phyloP scores from a whole-genome alignment of 2,888 invertebrate genomes.

The Odontomyia ornata region DNA sequence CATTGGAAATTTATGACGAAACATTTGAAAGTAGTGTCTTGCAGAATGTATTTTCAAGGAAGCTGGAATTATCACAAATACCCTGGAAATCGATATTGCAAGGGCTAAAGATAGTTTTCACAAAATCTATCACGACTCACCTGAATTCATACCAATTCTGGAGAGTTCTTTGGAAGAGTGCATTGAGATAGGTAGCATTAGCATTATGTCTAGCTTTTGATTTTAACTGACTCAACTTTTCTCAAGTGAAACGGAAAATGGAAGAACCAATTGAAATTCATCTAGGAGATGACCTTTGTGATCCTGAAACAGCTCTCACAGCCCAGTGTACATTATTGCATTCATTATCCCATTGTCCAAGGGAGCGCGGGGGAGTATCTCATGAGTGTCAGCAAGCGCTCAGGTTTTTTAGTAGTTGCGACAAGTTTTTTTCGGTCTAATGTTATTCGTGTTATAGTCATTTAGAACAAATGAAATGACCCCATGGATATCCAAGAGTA shows the following conservation, averaged over 20 bases:
- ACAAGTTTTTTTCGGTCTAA: too few species aligned
- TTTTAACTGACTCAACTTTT: not conserved
- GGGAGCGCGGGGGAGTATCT: not conserved
- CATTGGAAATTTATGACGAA: not conserved
- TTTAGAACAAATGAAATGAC: too few species aligned
- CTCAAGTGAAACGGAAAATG: not conserved
- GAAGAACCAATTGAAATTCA: not conserved
- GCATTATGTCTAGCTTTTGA: not conserved
- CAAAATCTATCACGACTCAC: not conserved
- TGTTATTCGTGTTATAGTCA: not conserved
- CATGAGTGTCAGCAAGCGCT: too few species aligned
- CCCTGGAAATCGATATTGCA: not conserved
- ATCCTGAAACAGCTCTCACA: not conserved
- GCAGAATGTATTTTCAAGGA: constrained; percentile 9
- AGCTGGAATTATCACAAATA: not conserved
- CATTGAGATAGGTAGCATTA: not conserved
- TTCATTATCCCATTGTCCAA: not conserved
- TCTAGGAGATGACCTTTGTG: not conserved
- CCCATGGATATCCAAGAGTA: too few species aligned
- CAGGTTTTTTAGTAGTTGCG: too few species aligned
- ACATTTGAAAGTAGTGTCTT: not conserved
- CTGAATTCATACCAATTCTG: constrained; percentile 16
- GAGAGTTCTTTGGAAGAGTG: not conserved
- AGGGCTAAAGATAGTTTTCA: not conserved
- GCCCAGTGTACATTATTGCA: not conserved